A percentile compares a stretch with the other conserved stretches of the same genome.
Conservation (phyloP, 2,797 vertebrate species). For the Pantherophis alleghaniensis region DNA sequence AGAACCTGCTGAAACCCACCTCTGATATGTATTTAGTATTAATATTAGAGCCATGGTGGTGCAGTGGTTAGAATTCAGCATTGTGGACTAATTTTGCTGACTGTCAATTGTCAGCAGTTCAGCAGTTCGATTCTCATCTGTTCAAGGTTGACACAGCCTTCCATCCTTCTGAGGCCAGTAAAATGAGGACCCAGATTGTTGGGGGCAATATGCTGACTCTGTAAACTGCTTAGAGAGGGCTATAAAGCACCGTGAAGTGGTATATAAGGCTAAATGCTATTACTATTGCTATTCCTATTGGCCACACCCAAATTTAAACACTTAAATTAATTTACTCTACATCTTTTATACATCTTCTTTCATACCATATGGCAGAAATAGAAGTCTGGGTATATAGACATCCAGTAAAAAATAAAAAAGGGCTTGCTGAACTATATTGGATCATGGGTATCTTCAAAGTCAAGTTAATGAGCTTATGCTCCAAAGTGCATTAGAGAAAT, state of each 20-base stretch:
- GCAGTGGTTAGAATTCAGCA: too few species aligned
- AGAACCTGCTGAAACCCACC: too few species aligned
- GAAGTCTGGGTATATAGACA: background rate
- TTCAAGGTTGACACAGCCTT: too few species aligned
- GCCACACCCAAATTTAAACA: background rate
- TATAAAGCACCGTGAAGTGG: too few species aligned
- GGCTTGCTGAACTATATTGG: background rate
- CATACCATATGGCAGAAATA: background rate
- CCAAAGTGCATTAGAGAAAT: background rate
- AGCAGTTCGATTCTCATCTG: too few species aligned
- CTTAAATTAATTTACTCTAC: background rate
- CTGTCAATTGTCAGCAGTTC: background rate
- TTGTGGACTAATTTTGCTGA: too few species aligned
- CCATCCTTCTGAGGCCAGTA: too few species aligned
- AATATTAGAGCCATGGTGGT: too few species aligned
- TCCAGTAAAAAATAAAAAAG: background rate
- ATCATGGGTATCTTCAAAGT: background rate
- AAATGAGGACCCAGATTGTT: too few species aligned
- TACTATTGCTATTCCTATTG: background rate
- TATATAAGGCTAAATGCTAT: too few species aligned
- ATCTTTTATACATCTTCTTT: background rate
- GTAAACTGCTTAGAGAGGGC: too few species aligned
- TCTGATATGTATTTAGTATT: background rate
- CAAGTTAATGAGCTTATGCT: background rate
- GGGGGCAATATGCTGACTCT: too few species aligned